Conservation (phyloP, 1,140 invertebrate species). For the Linepithema humile region DNA sequence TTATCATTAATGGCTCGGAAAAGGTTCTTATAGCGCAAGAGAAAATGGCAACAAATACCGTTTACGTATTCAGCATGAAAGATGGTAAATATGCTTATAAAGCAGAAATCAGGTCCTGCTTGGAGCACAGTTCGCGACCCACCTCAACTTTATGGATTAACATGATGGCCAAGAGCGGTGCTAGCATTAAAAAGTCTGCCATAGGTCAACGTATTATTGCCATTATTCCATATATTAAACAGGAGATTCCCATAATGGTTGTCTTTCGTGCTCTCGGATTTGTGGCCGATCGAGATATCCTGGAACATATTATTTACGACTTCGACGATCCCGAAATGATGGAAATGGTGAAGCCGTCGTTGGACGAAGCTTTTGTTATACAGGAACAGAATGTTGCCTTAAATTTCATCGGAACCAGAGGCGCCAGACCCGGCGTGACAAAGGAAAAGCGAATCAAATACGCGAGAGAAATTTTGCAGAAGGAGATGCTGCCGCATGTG, state of each 20-base stretch:
- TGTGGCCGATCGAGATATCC: constrained; percentile 98
- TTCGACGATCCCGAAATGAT: constrained; percentile 99
- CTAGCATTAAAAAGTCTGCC: constrained; percentile 97
- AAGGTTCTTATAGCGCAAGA: constrained; percentile 99
- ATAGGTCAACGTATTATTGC: constrained; percentile 99
- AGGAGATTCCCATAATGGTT: constrained; percentile 99
- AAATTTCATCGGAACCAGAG: constrained; percentile 98
- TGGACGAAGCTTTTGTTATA: constrained; percentile 99
- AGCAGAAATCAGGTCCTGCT: constrained; percentile 97
- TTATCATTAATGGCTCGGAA: constrained; percentile 98
- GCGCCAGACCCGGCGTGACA: constrained; percentile 98
- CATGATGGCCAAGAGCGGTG: constrained; percentile 98
- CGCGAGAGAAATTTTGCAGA: constrained; percentile 99
- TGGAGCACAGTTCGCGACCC: constrained; percentile 96
- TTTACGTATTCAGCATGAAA: constrained; percentile 99
- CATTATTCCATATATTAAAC: constrained; percentile 99
- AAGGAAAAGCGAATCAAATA: constrained; percentile 99
- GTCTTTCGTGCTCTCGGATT: constrained; percentile 98
- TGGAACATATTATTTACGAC: constrained; percentile 99
- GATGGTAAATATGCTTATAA: constrained; percentile 99
- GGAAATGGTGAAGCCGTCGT: constrained; percentile 99
- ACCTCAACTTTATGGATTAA: constrained; percentile 99
- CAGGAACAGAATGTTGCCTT: constrained; percentile 99
- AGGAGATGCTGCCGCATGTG: constrained; percentile 99
- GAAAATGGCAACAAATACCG: constrained; percentile 99